These are phyloP conservation scores for Myripristis murdjan DNA, from an alignment of 2,797 vertebrate genomes.

Conservation along the genomic window DNA sequence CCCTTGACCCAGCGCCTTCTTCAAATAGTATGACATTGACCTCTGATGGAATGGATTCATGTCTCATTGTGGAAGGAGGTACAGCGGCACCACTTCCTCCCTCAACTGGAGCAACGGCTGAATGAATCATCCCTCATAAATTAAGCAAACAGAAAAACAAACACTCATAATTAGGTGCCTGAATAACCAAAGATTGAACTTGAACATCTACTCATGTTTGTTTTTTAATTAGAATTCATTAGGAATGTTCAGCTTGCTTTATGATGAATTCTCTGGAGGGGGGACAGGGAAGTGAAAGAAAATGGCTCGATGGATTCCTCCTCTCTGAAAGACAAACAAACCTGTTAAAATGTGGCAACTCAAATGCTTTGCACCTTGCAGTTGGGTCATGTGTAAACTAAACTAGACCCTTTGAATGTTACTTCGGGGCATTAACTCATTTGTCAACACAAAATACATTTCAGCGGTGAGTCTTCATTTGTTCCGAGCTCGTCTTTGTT, in stretches of 20 bases:
- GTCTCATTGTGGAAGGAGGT: conserved; percentile 22
- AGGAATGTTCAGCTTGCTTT: conserved; percentile 53
- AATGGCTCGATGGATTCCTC: conserved; percentile 37
- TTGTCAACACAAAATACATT: conserved; percentile 33
- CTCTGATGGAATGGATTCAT: conserved; percentile 25
- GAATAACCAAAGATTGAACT: conserved; percentile 73
- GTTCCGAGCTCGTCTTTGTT: conserved; percentile 17
- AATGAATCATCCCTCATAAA: conserved; percentile 68
- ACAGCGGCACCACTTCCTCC: conserved; percentile 11
- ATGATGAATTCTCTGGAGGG: conserved; percentile 41
- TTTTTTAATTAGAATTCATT: conserved; percentile 73
- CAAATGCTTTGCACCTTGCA: conserved; percentile 21
- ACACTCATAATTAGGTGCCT: conserved; percentile 70
- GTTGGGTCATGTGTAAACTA: conserved; percentile 28
- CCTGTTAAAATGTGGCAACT: conserved; percentile 15
- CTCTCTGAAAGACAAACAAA: conserved; percentile 33
- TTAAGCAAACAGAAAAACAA: conserved; percentile 74
- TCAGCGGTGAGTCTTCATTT: neutral
- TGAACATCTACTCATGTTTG: conserved; percentile 67
- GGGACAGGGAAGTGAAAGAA: conserved; percentile 28
- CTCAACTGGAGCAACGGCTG: conserved; percentile 28
- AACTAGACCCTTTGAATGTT: conserved; percentile 17
- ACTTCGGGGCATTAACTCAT: too few relatives aligned
- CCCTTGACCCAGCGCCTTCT: conserved; percentile 14
- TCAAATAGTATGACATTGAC: conserved; percentile 1